A percentile compares a stretch with the other conserved stretches of the same genome.
Evolutionary conservation across 1,140 invertebrate species (phyloP).

Genomic region (Nilaparvata lugens): DNA sequence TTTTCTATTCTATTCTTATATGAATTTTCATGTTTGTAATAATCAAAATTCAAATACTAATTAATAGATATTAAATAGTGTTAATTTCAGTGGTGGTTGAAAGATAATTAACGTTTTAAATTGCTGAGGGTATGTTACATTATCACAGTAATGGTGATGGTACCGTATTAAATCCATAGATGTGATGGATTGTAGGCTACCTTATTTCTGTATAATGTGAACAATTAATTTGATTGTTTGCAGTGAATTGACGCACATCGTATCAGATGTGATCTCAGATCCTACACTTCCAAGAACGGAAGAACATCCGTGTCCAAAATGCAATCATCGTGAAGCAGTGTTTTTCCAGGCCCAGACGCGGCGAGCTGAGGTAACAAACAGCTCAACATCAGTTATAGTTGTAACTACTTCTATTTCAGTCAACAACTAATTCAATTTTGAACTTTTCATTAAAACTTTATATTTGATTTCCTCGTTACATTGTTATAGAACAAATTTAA

Average conservation of each 20-base stretch:
- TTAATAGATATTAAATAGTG: too few relatives aligned
- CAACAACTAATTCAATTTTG: too few relatives aligned
- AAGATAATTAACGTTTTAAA: too few relatives aligned
- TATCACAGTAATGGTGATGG: too few relatives aligned
- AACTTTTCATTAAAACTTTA: not conserved
- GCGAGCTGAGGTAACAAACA: slow-evolving; percentile 79
- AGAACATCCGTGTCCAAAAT: slow-evolving; percentile 96
- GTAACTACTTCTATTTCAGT: not conserved
- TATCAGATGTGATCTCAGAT: slow-evolving; percentile 95
- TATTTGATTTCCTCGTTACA: not conserved
- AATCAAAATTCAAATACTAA: too few relatives aligned
- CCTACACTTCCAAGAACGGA: slow-evolving; percentile 96
- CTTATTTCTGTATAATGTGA: too few relatives aligned
- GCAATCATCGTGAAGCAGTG: slow-evolving; percentile 84
- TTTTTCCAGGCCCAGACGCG: slow-evolving; percentile 92
- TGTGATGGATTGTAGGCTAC: not conserved
- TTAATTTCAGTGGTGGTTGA: too few relatives aligned
- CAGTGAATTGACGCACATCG: slow-evolving; percentile 94
- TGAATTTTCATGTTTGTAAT: too few relatives aligned
- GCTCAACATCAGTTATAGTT: not conserved
- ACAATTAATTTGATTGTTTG: too few relatives aligned
- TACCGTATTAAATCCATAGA: too few relatives aligned
- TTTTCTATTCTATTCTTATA: not conserved
- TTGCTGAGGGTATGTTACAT: too few relatives aligned
- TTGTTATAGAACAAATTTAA: not conserved